Evolutionary conservation across 2,888 invertebrate genomes (phyloP).

Genomic region (Ophonus ardosiacus): DNA sequence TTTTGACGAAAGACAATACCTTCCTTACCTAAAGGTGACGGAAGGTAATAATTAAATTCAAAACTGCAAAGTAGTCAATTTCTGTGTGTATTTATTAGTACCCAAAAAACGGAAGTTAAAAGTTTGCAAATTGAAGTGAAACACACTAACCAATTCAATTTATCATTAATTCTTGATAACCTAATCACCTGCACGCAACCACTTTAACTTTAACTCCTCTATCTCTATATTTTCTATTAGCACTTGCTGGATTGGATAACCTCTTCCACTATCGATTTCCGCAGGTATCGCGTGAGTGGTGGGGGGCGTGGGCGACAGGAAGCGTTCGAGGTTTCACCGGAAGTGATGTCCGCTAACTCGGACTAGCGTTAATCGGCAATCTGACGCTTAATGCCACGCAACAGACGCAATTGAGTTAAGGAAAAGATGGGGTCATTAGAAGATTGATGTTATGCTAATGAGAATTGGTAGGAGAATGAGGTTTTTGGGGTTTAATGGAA

Average conservation of each 20-base stretch:
- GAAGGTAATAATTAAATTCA: too few relatives aligned
- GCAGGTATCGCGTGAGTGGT: background rate
- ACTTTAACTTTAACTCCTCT: background rate
- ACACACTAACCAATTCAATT: background rate
- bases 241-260: background rate
- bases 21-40: too few relatives aligned
- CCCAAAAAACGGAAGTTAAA: too few relatives aligned
- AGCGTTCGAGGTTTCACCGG: constrained; percentile 28
- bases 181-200: background rate
- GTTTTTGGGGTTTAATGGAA: background rate
- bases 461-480: background rate
- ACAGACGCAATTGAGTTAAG: constrained; percentile 31
- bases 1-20: too few relatives aligned
- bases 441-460: constrained; percentile 3
- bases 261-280: constrained; percentile 7
- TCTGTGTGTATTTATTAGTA: too few relatives aligned
- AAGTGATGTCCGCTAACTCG: constrained; percentile 53
- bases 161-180: background rate
- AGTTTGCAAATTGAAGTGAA: too few relatives aligned
- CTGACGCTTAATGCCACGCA: constrained; percentile 35
- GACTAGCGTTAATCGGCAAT: constrained; percentile 52
- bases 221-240: background rate
- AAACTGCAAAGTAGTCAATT: too few relatives aligned
- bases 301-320: background rate
- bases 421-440: background rate